phyloP scores from a whole-genome alignment of 1,140 invertebrate species.

The Macrobrachium rosenbergii region DNA sequence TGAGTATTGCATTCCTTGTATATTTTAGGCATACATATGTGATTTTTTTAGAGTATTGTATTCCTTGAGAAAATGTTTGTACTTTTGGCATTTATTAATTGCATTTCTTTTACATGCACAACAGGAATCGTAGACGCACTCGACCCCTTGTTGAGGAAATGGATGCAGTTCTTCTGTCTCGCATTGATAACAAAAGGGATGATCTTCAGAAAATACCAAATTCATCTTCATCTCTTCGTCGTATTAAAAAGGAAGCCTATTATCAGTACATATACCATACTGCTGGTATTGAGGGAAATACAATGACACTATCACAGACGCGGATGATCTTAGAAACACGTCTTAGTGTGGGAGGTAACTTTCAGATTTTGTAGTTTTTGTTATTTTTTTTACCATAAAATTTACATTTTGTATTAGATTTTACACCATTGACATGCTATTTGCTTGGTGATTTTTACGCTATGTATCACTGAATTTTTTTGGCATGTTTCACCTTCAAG shows the following conservation, averaged over 20 bases:
- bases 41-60: no score
- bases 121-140: constrained; percentile 84
- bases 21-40: no score
- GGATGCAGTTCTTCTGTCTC: constrained; percentile 82
- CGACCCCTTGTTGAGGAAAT: constrained; percentile 90
- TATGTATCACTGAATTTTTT: no score
- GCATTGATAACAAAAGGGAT: constrained; percentile 90
- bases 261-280: constrained; percentile 96
- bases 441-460: no score
- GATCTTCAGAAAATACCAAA: constrained; percentile 85
- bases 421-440: background rate
- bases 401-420: background rate
- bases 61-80: no score
- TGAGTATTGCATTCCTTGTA: no score
- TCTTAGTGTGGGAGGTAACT: constrained; percentile 86
- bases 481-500: no score
- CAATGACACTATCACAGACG: constrained; percentile 94
- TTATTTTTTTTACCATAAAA: no score
- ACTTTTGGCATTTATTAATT: background rate
- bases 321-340: constrained; percentile 93
- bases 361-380: background rate
- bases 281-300: constrained; percentile 97
- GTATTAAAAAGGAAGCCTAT: constrained; percentile 94
- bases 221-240: constrained; percentile 81
- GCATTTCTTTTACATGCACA: no score